Percentiles rank a stretch among this genome's conserved stretches.
These are phyloP conservation scores for Bombycilla garrulus DNA, from an alignment of 2,113 vertebrate species.

Conservation along the genomic window DNA sequence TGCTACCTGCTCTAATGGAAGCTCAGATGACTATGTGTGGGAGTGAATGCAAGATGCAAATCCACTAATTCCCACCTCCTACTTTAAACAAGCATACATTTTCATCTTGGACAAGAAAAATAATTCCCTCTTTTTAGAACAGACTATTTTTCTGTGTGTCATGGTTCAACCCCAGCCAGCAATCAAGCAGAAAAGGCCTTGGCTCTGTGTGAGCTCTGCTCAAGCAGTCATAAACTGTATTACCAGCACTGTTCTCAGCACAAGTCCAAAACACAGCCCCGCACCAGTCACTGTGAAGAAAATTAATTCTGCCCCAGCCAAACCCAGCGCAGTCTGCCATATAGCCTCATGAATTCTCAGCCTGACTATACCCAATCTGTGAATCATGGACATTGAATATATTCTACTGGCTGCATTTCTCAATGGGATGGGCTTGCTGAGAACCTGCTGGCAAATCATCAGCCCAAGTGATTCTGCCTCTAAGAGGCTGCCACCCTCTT, in stretches of 20 bases:
- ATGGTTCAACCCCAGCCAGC: neutral
- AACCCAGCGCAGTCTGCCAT: neutral
- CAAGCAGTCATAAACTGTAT: neutral
- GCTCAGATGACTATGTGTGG: neutral
- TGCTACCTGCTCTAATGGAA: neutral
- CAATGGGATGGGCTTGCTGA: neutral
- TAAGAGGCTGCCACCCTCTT: neutral
- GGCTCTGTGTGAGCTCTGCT: neutral
- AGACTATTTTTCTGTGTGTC: neutral
- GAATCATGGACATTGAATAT: neutral
- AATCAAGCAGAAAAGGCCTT: neutral
- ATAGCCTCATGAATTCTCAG: neutral
- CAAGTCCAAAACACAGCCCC: neutral
- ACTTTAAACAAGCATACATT: neutral
- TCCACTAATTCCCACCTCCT: neutral
- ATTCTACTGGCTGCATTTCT: neutral
- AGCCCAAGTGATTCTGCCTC: neutral
- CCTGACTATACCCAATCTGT: neutral
- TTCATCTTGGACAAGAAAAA: neutral
- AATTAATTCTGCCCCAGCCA: neutral
- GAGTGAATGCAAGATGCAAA: neutral
- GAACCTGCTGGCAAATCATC: neutral
- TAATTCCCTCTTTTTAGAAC: neutral
- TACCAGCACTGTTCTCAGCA: neutral
- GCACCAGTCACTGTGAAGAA: neutral